A percentile compares a stretch with the other conserved stretches of the same genome.
Evolutionary conservation across 2,113 vertebrate genomes (phyloP).

Genomic region (Oncorhynchus tshawytscha): DNA sequence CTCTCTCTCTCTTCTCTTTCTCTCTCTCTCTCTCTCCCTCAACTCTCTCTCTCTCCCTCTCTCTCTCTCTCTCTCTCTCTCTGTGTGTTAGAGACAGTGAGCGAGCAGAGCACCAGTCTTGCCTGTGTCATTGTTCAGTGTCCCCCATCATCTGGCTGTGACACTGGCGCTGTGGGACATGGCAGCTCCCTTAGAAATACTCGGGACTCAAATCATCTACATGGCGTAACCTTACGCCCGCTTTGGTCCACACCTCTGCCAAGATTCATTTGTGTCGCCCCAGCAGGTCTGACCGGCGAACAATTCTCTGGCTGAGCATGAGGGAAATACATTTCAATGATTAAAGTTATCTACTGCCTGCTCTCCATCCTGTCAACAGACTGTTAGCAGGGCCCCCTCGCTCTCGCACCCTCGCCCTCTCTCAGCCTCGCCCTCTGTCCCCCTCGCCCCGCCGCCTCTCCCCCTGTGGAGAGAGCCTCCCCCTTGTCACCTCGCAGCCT

Average conservation of each 20-base stretch:
- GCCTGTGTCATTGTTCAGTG: constrained; percentile 55
- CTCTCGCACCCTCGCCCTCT: background rate
- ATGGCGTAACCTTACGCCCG: constrained; percentile 77
- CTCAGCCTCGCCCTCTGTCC: constrained; percentile 19
- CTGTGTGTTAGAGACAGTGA: too few relatives aligned
- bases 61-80: too few relatives aligned
- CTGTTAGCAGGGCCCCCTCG: constrained; percentile 54
- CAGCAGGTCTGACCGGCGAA: constrained; percentile 72
- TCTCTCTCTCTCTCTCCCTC: too few relatives aligned
- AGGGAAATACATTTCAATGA: constrained; percentile 75
- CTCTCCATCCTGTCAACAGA: constrained; percentile 69
- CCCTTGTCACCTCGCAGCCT: constrained; percentile 13
- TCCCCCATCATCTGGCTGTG: constrained; percentile 70
- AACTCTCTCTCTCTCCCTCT: too few relatives aligned
- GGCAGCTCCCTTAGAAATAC: constrained; percentile 77
- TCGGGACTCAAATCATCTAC: constrained; percentile 73
- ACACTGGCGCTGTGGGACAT: constrained; percentile 72
- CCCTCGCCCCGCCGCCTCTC: constrained; percentile 3
- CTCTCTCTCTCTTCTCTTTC: too few relatives aligned
- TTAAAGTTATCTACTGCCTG: constrained; percentile 77
- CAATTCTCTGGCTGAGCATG: constrained; percentile 65
- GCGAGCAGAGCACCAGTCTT: constrained; percentile 4
- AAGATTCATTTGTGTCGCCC: constrained; percentile 76
- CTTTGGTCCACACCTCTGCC: constrained; percentile 75
- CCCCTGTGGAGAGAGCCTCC: too few relatives aligned